A percentile compares a stretch with the other conserved stretches of the same genome.
Conservation (phyloP, 2,113 vertebrate genomes). For the Bubalus kerabau region DNA sequence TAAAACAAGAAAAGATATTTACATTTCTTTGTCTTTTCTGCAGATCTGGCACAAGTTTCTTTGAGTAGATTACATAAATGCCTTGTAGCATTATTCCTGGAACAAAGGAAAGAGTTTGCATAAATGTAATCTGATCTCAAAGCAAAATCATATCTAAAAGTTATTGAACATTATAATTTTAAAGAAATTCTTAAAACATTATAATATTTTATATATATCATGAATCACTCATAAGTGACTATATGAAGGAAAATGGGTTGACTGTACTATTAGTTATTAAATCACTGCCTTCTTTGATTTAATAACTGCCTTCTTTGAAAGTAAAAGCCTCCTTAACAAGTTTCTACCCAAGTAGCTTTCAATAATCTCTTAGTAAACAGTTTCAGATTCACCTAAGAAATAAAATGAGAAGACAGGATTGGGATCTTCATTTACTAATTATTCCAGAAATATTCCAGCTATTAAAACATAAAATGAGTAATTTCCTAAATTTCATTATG, state of each 20-base stretch:
- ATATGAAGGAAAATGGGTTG: not conserved
- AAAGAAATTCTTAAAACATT: not conserved
- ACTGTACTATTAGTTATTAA: not conserved
- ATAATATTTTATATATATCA: not conserved
- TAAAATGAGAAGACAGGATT: not conserved
- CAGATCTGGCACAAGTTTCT: constrained; percentile 87
- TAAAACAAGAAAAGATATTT: constrained; percentile 75
- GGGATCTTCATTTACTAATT: constrained; percentile 31
- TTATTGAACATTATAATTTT: not conserved
- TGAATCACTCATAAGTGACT: not conserved
- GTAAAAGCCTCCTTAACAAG: constrained; percentile 23
- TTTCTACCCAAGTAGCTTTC: constrained; percentile 15
- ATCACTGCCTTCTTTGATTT: not conserved
- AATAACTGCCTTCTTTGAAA: constrained; percentile 5
- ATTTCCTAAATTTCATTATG: not conserved
- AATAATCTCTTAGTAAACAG: not conserved
- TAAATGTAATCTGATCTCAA: constrained; percentile 7
- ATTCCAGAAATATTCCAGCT: not conserved
- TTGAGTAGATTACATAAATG: constrained; percentile 91
- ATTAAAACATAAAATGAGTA: constrained; percentile 25
- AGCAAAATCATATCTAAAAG: constrained; percentile 17
- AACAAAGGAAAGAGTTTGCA: constrained; percentile 30
- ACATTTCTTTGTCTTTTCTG: constrained; percentile 92
- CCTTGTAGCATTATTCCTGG: constrained; percentile 87
- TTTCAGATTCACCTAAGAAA: not conserved